Conservation (phyloP, 2,113 vertebrate genomes). For the Struthio camelus region DNA sequence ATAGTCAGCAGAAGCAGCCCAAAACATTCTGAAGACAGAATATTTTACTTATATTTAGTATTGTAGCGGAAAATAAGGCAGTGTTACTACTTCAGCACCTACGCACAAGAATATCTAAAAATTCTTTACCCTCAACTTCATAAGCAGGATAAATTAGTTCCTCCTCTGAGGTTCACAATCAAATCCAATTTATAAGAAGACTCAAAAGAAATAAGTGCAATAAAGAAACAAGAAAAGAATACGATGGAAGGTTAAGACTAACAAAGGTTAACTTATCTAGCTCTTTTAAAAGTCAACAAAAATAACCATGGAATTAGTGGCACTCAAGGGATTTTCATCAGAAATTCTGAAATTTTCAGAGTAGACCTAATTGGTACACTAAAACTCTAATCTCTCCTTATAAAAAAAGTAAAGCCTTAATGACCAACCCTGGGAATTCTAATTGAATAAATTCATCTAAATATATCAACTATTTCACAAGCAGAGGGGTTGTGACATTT, state of each 20-base stretch:
- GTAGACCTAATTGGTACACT: not conserved
- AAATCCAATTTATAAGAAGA: not conserved
- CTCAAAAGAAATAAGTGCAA: not conserved
- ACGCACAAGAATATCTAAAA: not conserved
- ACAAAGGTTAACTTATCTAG: not conserved
- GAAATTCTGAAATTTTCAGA: not conserved
- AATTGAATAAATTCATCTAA: not conserved
- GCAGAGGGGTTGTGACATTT: not conserved
- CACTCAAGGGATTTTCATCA: not conserved
- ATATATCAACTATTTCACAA: not conserved
- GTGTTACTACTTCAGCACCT: not conserved
- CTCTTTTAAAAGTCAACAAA: not conserved
- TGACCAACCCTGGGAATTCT: not conserved
- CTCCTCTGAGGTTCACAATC: not conserved
- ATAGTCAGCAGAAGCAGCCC: not conserved
- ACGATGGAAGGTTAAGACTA: not conserved
- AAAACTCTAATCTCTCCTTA: not conserved
- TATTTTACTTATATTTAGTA: not conserved
- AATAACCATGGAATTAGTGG: not conserved
- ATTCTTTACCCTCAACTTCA: not conserved
- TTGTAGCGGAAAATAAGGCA: not conserved
- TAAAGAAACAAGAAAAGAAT: not conserved
- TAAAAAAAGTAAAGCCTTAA: not conserved
- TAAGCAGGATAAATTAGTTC: not conserved
- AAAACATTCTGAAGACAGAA: not conserved